phyloP scores from a whole-genome alignment of 1,140 invertebrate species.

The Drosophila fuyamai region DNA sequence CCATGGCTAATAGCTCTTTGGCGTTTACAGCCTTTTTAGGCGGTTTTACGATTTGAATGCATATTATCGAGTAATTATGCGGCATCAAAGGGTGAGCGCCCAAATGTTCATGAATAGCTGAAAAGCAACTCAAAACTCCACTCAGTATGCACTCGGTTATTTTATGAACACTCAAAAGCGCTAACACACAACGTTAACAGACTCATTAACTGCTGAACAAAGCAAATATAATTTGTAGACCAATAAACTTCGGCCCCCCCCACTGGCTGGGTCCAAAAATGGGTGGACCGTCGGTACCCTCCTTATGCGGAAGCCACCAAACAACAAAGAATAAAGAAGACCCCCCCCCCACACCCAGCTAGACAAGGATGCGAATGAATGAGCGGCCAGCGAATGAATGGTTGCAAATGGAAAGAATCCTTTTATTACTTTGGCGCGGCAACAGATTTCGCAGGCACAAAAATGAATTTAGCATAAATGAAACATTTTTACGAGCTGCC shows the following conservation, averaged over 20 bases:
- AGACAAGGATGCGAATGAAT: slow-evolving; percentile 33
- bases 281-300: slow-evolving; percentile 4
- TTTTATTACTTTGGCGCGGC: slow-evolving; percentile 80
- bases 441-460: slow-evolving; percentile 80
- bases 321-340: slow-evolving; percentile 35
- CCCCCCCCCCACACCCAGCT: slow-evolving; percentile 9
- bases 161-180: slow-evolving; percentile 81
- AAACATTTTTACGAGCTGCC: slow-evolving; percentile 83
- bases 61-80: slow-evolving; percentile 80
- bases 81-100: slow-evolving; percentile 46
- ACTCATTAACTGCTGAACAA: slow-evolving; percentile 79
- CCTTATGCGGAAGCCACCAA: slow-evolving; percentile 69
- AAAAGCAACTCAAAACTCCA: slow-evolving; percentile 30
- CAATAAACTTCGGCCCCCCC: slow-evolving; percentile 69
- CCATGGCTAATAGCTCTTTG: slow-evolving; percentile 1
- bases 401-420: slow-evolving; percentile 69
- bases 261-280: slow-evolving; percentile 5
- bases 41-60: slow-evolving; percentile 68
- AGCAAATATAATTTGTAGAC: slow-evolving; percentile 82
- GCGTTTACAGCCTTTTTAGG: slow-evolving; percentile 23
- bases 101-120: slow-evolving; percentile 29
- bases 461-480: slow-evolving; percentile 84
- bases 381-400: slow-evolving; percentile 17
- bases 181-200: slow-evolving; percentile 80
- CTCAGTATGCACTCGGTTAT: slow-evolving; percentile 29